Percentiles rank a stretch among this genome's conserved stretches.
Conservation (phyloP, 1,140 invertebrate genomes). For the Acromyrmex charruanus region DNA sequence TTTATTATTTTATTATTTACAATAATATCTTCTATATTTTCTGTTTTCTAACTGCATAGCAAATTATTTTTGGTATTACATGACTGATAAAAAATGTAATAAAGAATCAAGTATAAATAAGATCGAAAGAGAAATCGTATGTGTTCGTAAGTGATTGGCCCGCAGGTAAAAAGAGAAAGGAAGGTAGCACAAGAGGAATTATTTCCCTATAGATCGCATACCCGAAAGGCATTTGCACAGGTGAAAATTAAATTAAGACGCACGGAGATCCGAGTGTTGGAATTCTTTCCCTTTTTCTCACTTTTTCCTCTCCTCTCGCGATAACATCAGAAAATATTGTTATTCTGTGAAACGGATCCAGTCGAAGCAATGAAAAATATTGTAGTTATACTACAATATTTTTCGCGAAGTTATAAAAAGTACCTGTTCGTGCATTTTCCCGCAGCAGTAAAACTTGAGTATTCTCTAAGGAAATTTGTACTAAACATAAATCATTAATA, state of each 20-base stretch:
- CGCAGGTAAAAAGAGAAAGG: not conserved
- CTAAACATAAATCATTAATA: slow-evolving; percentile 9
- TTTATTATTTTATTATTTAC: not conserved
- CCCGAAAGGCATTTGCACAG: slow-evolving; percentile 35
- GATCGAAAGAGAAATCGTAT: not conserved
- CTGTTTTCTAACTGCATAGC: not conserved
- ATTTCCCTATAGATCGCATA: slow-evolving; percentile 66
- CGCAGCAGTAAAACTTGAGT: not conserved
- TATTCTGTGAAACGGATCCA: not conserved
- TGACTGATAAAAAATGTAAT: slow-evolving; percentile 12
- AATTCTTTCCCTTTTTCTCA: slow-evolving; percentile 22
- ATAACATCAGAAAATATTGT: slow-evolving; percentile 24
- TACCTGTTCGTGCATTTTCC: not conserved
- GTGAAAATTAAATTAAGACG: slow-evolving; percentile 70
- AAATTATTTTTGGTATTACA: not conserved
- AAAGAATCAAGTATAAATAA: not conserved
- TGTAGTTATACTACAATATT: not conserved
- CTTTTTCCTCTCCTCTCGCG: not conserved
- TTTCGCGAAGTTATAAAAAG: not conserved
- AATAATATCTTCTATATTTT: not conserved
- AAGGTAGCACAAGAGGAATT: not conserved
- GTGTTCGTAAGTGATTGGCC: slow-evolving; percentile 6
- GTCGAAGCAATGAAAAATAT: slow-evolving; percentile 29
- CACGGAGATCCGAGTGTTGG: not conserved
- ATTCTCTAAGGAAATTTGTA: slow-evolving; percentile 25